These are phyloP conservation scores for Gambusia affinis DNA, from an alignment of 2,113 vertebrate genomes.

Conservation along the genomic window DNA sequence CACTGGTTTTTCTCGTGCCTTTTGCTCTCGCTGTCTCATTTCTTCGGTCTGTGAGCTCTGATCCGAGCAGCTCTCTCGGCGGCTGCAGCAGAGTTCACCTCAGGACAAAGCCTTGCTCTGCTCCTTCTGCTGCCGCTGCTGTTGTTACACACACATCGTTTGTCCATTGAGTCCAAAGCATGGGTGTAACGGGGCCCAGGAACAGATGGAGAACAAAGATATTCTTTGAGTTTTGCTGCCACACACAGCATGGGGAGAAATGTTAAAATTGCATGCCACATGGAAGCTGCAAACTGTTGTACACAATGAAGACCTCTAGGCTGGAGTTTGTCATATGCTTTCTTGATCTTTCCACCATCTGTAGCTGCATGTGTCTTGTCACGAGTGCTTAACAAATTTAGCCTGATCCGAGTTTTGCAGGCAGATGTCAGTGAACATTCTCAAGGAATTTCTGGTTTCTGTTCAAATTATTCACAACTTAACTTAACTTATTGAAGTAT, in stretches of 20 bases:
- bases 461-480: background rate
- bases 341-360: slow-evolving; percentile 32
- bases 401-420: slow-evolving; percentile 46
- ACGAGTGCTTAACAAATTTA: slow-evolving; percentile 38
- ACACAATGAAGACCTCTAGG: slow-evolving; percentile 34
- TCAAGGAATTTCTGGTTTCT: slow-evolving; percentile 10
- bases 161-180: slow-evolving; percentile 42
- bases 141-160: slow-evolving; percentile 36
- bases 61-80: slow-evolving; percentile 44
- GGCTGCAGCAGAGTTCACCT: slow-evolving; percentile 72
- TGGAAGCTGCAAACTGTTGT: slow-evolving; percentile 18
- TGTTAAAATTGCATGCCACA: background rate
- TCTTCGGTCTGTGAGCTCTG: slow-evolving; percentile 45
- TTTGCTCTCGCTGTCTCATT: slow-evolving; percentile 22
- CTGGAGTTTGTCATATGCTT: slow-evolving; percentile 31
- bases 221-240: slow-evolving; percentile 27
- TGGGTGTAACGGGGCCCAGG: slow-evolving; percentile 61
- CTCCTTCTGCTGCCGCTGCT: slow-evolving; percentile 11
- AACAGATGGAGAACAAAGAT: slow-evolving; percentile 66
- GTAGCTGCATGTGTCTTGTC: slow-evolving; percentile 42
- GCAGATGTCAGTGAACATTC: slow-evolving; percentile 50
- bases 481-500: background rate
- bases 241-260: slow-evolving; percentile 2
- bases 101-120: slow-evolving; percentile 58
- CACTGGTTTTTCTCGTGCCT: slow-evolving; percentile 19